A percentile compares a stretch with the other conserved stretches of the same genome.
Conservation (phyloP, 2,888 invertebrate genomes). For the Itoplectis maculator region DNA sequence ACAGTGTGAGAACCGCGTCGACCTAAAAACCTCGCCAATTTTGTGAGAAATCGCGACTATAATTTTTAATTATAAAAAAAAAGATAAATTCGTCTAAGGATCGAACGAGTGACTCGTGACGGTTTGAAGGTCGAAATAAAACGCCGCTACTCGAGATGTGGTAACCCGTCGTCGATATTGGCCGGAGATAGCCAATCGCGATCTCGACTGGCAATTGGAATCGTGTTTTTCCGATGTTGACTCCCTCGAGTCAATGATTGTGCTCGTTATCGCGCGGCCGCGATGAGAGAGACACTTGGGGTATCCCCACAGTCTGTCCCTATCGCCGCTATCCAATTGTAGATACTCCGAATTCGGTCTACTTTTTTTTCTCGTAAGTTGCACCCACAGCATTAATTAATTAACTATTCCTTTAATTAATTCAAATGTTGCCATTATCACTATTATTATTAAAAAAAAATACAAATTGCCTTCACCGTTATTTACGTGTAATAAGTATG, state of each 20-base stretch:
- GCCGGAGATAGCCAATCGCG: neutral
- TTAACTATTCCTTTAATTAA: neutral
- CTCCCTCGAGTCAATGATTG: neutral
- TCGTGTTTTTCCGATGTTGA: constrained; percentile 6
- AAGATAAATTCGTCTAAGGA: neutral
- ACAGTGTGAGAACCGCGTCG: too few species aligned
- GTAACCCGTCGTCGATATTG: neutral
- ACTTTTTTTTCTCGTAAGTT: neutral
- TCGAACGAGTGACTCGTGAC: neutral
- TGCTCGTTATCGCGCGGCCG: neutral
- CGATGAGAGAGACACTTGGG: neutral
- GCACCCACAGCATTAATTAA: neutral
- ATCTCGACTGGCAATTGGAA: constrained; percentile 4
- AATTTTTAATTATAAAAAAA: neutral
- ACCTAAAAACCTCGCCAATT: too few species aligned
- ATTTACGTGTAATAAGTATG: too few species aligned
- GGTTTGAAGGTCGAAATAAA: too few species aligned
- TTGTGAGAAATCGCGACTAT: too few species aligned
- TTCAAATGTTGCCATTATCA: too few species aligned
- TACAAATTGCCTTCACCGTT: too few species aligned
- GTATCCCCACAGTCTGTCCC: neutral
- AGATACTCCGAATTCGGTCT: neutral
- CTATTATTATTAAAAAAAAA: too few species aligned
- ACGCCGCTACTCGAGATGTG: neutral
- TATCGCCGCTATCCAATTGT: neutral